Evolutionary conservation across 2,797 vertebrate species (phyloP), one percentile per base, ranked within the genome.

Genomic region (Alca torda): DNA sequence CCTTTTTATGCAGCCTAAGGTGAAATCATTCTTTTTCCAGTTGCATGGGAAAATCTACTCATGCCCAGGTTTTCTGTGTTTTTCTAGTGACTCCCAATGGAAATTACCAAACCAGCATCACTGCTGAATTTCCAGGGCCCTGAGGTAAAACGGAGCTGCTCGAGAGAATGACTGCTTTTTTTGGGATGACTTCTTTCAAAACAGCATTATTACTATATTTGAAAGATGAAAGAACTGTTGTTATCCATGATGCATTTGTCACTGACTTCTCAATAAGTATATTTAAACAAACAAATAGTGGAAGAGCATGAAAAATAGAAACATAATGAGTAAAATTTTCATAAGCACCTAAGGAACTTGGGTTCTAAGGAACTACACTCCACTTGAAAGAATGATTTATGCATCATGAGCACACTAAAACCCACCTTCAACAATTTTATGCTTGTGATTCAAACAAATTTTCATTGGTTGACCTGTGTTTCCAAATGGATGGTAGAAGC

Each of bases 21-120:
- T 97, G 84, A 97, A 96, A 94, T 91, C 46, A 93, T 94, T 91
- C 64, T 90, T 96, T 96, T 96, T 96, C 95, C 93, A 93, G n/a
- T 95, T 83, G 35, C 72, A 16, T 33, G 80, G 94, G 87, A 97
- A 96, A 96, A 88, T 89, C 81, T 81, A 30, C 72, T 94, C 72
- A 21, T 85, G 61, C 68, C 72, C 75, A 89, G 43, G 46, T 85
- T 96, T 94, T 94, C 78, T 51, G 35, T 96, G 81, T 94, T 97
- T 96, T 95, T 56, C 78, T 86, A 90, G 92, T 8, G 1, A 73
- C 75, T 96, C 90, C 90, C 86, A 83, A 46, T 6, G 73, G 92
- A 80, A 69, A 80, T 95, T 92, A 95, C 85, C 57, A 87, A 87
- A 75, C 53, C 72, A 70, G 56, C 74, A 74, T 59, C 75, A 75